These are phyloP conservation scores for Danio kyathit DNA, from an alignment of 2,797 vertebrate genomes.

Conservation along the genomic window DNA sequence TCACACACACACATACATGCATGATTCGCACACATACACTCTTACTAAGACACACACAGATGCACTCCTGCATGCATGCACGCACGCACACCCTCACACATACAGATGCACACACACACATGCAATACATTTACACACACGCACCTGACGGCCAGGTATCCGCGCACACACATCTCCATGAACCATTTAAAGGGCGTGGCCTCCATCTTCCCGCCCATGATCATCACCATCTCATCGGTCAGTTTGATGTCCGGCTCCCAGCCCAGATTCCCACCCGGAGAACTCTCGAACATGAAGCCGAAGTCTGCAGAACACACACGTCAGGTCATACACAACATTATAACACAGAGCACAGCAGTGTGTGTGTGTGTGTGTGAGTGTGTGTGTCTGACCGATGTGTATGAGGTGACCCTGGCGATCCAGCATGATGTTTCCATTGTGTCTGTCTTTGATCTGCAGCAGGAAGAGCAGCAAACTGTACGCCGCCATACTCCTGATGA, in stretches of 20 bases:
- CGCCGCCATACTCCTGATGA: constrained; percentile 97
- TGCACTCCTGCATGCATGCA: too few relatives aligned
- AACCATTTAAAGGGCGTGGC: constrained; percentile 98
- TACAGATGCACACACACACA: too few relatives aligned
- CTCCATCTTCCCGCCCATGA: constrained; percentile 99
- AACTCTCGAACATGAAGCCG: constrained; percentile 99
- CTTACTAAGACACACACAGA: too few relatives aligned
- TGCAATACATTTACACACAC: constrained; percentile 42
- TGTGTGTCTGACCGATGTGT: constrained; percentile 86
- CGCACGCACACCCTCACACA: too few relatives aligned
- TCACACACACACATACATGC: too few relatives aligned
- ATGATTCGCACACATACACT: too few relatives aligned
- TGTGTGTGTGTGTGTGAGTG: too few relatives aligned
- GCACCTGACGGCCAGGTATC: constrained; percentile 95
- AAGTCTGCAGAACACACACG: constrained; percentile 82
- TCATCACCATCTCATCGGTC: constrained; percentile 99
- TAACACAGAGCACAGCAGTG: too few relatives aligned
- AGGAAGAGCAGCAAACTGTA: constrained; percentile 95
- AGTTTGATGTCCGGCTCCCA: constrained; percentile 99
- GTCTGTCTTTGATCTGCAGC: constrained; percentile 95
- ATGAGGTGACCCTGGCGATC: constrained; percentile 97
- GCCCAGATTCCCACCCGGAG: constrained; percentile 94
- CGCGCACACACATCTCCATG: constrained; percentile 98
- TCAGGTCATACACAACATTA: too few relatives aligned
- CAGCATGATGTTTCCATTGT: constrained; percentile 99